Evolutionary conservation across 2,888 invertebrate genomes (phyloP).

Genomic region (Synanthedon vespiformis): DNA sequence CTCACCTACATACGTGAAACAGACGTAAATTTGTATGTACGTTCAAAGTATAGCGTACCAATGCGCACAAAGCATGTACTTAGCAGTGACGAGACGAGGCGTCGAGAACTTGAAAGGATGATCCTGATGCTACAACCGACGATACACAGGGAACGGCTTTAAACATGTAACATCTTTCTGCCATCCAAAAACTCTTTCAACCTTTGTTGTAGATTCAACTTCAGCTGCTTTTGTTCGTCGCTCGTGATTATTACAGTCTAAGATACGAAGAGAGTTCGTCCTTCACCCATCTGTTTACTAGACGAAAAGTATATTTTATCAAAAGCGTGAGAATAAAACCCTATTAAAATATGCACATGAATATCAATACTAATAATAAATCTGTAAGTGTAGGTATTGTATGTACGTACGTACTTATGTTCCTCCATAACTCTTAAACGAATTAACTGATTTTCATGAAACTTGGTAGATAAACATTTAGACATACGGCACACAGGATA

Average conservation of each 20-base stretch:
- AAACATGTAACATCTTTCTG: not conserved
- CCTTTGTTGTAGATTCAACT: not conserved
- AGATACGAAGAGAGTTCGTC: no score
- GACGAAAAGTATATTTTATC: no score
- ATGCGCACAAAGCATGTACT: not conserved
- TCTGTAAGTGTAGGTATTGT: no score
- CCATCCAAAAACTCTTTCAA: not conserved
- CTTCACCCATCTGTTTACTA: no score
- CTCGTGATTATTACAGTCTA: not conserved
- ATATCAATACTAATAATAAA: no score
- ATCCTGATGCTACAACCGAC: not conserved
- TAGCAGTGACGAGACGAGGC: not conserved
- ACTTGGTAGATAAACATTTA: no score
- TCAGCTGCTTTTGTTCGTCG: not conserved
- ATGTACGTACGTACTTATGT: no score
- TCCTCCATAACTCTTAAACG: no score
- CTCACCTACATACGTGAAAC: not conserved
- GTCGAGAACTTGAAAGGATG: not conserved
- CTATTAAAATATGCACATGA: no score
- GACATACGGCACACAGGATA: no score
- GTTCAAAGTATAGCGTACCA: not conserved
- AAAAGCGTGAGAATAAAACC: no score
- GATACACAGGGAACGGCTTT: not conserved
- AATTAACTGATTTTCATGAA: no score
- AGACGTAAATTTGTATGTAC: not conserved